These are phyloP conservation scores for Aphrophora alni DNA, from an alignment of 2,888 invertebrate species.

Conservation along the genomic window DNA sequence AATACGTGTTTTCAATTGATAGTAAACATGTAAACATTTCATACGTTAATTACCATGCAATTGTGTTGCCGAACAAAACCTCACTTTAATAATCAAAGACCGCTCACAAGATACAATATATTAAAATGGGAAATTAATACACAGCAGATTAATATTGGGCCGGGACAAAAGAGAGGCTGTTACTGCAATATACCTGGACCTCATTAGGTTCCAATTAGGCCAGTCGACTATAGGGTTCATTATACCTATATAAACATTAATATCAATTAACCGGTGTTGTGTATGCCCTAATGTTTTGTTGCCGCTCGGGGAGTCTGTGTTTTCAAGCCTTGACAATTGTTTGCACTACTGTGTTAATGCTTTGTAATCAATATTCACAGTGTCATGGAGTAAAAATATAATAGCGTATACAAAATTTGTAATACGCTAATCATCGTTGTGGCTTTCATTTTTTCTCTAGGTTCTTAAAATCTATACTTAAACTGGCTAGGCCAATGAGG, in stretches of 20 bases:
- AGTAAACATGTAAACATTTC: no score
- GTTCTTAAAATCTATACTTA: no score
- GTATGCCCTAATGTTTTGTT: neutral
- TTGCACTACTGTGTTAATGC: no score
- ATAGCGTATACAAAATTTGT: no score
- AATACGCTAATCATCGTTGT: no score
- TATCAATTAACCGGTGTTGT: neutral
- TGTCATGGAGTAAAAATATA: no score
- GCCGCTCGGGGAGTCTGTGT: neutral
- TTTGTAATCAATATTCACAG: no score
- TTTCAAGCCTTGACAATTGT: neutral
- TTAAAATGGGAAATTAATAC: neutral
- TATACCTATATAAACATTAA: conserved; percentile 2
- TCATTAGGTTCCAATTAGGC: neutral
- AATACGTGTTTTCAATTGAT: no score
- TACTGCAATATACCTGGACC: conserved; percentile 9
- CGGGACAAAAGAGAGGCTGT: neutral
- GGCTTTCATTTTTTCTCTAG: no score
- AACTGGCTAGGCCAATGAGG: no score
- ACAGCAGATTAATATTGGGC: neutral
- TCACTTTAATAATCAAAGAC: neutral
- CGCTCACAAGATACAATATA: neutral
- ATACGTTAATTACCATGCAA: no score
- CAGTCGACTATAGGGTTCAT: neutral
- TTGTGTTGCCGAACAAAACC: neutral